Evolutionary conservation across 2,888 invertebrate species (phyloP), one percentile per base, ranked within the genome.

Genomic region (Deroplatys truncata): DNA sequence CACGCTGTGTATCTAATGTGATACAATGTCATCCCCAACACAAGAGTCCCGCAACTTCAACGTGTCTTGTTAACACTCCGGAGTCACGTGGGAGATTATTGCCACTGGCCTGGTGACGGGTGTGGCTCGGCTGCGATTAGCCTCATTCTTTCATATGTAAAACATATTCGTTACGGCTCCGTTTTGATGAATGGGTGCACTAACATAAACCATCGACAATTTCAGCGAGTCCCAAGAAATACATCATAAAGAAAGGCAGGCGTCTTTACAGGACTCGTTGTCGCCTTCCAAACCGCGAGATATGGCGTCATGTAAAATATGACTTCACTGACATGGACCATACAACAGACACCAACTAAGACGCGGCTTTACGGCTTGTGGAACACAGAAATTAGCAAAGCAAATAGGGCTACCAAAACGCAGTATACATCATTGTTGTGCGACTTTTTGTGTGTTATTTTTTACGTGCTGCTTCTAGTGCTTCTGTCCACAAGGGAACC

Each of bases 1-100:
- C 72, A 82, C 72, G 87, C 83, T 84, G 84, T 88, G 28, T 88
- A 88, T 84, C 93, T 93, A 92, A 92, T 92, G 93, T 93, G 93
- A 93, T 93, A 93, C 93, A 93, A 93, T 93, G 93, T 93, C 93
- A 93, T 91, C 92, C 91, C 90, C 93, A 93, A 35, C 56, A 31
- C 31, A 28, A 35, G 25, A 56, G 29, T 16, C 56, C 20, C 56
- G 25, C 20, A 72, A 72, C 56, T 72, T 72, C 2, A 72, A 7
- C 56, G 20, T 20, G 56, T 25, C 56, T 72, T 72, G 56, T 72
- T 72, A 72, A 72, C 56, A 72, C 56, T 72, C 56, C 25, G 56
- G 20, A 20, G 56, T 72, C 56, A 72, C 56, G 56, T 72, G 56
- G 56, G 56, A 72, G 56, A 72, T 72, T 72, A 72, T 72, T 72